Percentiles rank a stretch among this genome's conserved stretches.
Conservation (phyloP, 1,140 invertebrate species). For the Drosophila lacertosa region DNA sequence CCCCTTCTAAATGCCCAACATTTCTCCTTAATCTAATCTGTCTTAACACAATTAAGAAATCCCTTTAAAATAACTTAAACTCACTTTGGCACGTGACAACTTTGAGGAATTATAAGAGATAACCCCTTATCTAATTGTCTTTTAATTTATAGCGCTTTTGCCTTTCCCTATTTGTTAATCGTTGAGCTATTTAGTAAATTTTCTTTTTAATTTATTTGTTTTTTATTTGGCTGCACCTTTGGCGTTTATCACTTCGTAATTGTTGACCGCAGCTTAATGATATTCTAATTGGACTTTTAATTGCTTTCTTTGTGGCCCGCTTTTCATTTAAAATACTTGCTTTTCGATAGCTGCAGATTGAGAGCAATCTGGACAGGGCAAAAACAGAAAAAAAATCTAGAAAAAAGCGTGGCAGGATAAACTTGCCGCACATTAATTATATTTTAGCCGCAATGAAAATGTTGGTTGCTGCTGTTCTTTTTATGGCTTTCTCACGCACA, state of each 20-base stretch:
- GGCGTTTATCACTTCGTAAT: slow-evolving; percentile 55
- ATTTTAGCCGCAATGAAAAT: slow-evolving; percentile 57
- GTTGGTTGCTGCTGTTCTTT: slow-evolving; percentile 33
- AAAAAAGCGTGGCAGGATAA: slow-evolving; percentile 36
- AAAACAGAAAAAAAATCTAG: neutral
- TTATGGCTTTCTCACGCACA: slow-evolving; percentile 60
- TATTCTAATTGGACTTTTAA: slow-evolving; percentile 77
- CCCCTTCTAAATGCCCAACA: no score
- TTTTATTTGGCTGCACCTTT: slow-evolving; percentile 33
- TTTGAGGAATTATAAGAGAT: no score
- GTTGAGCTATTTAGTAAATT: slow-evolving; percentile 11
- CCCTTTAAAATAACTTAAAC: no score
- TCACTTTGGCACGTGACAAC: no score
- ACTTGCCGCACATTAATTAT: slow-evolving; percentile 73
- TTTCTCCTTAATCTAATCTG: no score
- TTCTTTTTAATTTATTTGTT: slow-evolving; percentile 45
- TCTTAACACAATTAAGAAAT: no score
- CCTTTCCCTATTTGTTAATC: slow-evolving; percentile 16
- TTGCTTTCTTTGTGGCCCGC: slow-evolving; percentile 53
- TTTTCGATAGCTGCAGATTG: slow-evolving; percentile 56
- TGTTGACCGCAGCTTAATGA: slow-evolving; percentile 57
- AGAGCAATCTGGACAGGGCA: slow-evolving; percentile 21
- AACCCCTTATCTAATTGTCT: neutral
- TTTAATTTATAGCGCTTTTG: slow-evolving; percentile 23
- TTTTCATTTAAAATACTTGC: slow-evolving; percentile 41